phyloP scores from a whole-genome alignment of 2,113 vertebrate species.

The Ranitomeya variabilis region DNA sequence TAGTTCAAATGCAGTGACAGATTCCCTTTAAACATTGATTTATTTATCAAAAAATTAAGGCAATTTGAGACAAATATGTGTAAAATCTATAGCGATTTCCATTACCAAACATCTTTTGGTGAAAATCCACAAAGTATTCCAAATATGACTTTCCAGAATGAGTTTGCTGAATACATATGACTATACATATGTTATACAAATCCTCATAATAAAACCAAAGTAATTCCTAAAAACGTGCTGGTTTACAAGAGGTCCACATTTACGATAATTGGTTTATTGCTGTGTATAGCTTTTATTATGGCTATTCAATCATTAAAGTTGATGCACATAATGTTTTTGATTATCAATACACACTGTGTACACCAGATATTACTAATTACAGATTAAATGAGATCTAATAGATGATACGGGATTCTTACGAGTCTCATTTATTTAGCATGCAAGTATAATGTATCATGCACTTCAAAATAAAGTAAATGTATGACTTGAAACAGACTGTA shows the following conservation, averaged over 20 bases:
- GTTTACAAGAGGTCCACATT: neutral
- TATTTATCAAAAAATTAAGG: neutral
- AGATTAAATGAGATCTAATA: neutral
- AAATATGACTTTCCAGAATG: neutral
- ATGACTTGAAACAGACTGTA: constrained; percentile 2
- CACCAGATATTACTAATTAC: constrained; percentile 6
- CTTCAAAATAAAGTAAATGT: neutral
- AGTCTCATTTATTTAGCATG: neutral
- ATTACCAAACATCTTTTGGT: neutral
- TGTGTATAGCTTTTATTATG: neutral
- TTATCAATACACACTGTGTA: neutral
- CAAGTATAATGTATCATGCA: neutral
- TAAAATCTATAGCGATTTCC: neutral
- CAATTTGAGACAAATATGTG: neutral
- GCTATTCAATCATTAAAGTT: neutral
- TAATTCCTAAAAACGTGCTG: neutral
- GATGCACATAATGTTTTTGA: constrained; percentile 3
- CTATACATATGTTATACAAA: neutral
- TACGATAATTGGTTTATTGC: neutral
- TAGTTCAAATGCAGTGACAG: no score
- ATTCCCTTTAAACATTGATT: no score
- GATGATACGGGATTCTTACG: neutral
- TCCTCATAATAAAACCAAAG: neutral
- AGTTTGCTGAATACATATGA: neutral
- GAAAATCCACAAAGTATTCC: neutral